phyloP scores from a whole-genome alignment of 2,888 invertebrate genomes.

The Apotomis betuletana region DNA sequence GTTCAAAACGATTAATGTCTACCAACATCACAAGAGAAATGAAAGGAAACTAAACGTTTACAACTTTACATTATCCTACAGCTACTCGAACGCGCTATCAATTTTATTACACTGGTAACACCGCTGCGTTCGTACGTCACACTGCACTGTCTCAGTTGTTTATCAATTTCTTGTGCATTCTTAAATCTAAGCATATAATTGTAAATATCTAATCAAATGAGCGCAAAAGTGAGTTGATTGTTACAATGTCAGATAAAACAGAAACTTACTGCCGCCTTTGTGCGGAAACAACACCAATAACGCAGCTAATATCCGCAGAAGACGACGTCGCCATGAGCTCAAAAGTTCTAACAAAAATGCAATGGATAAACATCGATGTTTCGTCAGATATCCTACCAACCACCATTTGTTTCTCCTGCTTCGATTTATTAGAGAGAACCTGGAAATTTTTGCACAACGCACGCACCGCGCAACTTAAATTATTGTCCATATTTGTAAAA shows the following conservation, averaged over 20 bases:
- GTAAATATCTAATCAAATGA: slow-evolving; percentile 36
- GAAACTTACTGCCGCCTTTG: slow-evolving; percentile 73
- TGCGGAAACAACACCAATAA: slow-evolving; percentile 69
- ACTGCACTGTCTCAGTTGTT: slow-evolving; percentile 54
- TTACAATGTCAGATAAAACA: slow-evolving; percentile 61
- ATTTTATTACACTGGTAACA: slow-evolving; percentile 43
- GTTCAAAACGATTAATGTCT: too few relatives aligned
- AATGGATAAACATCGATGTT: slow-evolving; percentile 75
- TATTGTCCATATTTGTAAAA: slow-evolving; percentile 56
- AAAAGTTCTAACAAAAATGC: slow-evolving; percentile 69
- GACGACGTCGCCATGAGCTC: slow-evolving; percentile 69
- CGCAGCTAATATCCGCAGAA: slow-evolving; percentile 65
- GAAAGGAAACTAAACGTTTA: neutral
- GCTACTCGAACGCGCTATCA: slow-evolving; percentile 23
- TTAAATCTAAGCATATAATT: slow-evolving; percentile 22
- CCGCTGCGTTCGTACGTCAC: slow-evolving; percentile 37
- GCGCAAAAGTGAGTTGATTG: slow-evolving; percentile 42
- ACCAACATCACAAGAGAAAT: too few relatives aligned
- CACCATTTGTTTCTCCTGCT: slow-evolving; percentile 75
- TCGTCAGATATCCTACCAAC: slow-evolving; percentile 62
- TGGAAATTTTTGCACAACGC: slow-evolving; percentile 72
- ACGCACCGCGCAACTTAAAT: slow-evolving; percentile 67
- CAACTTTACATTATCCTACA: neutral
- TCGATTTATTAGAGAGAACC: slow-evolving; percentile 73
- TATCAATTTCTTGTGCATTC: slow-evolving; percentile 47